Evolutionary conservation across 2,888 invertebrate genomes (phyloP).

Genomic region (Epinotia brunnichana): DNA sequence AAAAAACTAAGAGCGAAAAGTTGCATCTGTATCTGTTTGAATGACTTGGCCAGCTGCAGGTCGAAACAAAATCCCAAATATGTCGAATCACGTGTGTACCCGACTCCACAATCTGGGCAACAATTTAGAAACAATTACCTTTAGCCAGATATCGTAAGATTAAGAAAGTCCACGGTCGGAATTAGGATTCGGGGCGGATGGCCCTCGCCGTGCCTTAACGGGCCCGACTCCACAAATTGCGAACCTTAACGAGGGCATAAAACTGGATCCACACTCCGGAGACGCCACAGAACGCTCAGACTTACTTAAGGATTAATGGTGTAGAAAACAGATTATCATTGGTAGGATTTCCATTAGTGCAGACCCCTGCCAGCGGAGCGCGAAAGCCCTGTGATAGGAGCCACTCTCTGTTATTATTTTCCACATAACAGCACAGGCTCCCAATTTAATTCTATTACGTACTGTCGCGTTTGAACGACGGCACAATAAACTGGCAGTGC

Average conservation of each 20-base stretch:
- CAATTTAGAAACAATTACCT: constrained; percentile 84
- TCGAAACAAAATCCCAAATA: constrained; percentile 1
- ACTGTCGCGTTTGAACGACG: constrained; percentile 81
- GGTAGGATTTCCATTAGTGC: constrained; percentile 81
- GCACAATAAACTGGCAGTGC: constrained; percentile 72
- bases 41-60: not conserved
- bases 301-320: constrained; percentile 85
- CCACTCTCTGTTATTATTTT: constrained; percentile 82
- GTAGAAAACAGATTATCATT: constrained; percentile 85
- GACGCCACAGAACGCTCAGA: constrained; percentile 83
- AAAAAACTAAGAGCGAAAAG: too few relatives aligned
- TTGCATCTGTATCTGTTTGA: too few relatives aligned
- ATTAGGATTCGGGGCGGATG: constrained; percentile 79
- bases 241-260: constrained; percentile 83
- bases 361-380: constrained; percentile 83
- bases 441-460: constrained; percentile 83
- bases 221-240: constrained; percentile 83
- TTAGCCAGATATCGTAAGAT: constrained; percentile 81
- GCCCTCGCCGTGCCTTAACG: constrained; percentile 76
- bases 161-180: constrained; percentile 82
- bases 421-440: constrained; percentile 80
- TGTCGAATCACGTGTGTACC: constrained; percentile 48
- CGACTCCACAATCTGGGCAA: constrained; percentile 60
- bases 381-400: constrained; percentile 78
- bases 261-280: constrained; percentile 79